Conservation (phyloP, 2,797 vertebrate genomes). For the Myotis planiceps region DNA sequence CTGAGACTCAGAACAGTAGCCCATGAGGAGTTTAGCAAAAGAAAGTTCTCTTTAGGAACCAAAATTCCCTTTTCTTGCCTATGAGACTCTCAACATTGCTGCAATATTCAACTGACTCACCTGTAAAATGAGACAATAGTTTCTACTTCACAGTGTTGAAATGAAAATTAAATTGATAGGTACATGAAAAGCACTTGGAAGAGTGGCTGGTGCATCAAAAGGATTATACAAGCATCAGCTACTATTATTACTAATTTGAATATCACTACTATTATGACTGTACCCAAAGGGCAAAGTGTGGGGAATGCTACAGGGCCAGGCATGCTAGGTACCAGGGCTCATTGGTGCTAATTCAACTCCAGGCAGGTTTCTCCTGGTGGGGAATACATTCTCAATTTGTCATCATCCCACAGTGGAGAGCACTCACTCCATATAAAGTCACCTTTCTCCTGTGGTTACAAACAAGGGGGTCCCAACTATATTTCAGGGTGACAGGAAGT, state of each 20-base stretch:
- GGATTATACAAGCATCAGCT: not conserved
- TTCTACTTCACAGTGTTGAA: not conserved
- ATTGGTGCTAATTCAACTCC: not conserved
- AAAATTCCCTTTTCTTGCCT: not conserved
- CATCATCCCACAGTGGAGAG: not conserved
- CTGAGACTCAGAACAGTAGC: not conserved
- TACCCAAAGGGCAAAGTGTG: too few relatives aligned
- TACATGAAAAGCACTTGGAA: not conserved
- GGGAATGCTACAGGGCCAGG: too few relatives aligned
- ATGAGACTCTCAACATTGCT: not conserved
- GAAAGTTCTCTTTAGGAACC: not conserved
- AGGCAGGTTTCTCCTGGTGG: not conserved
- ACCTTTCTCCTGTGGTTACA: not conserved
- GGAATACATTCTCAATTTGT: not conserved
- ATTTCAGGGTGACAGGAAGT: not conserved
- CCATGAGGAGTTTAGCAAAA: not conserved
- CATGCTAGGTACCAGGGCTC: not conserved
- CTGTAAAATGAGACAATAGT: not conserved
- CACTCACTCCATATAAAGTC: not conserved
- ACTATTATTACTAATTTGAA: not conserved
- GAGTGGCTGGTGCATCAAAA: not conserved
- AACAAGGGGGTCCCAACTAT: not conserved
- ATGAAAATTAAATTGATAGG: not conserved
- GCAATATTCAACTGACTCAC: not conserved
- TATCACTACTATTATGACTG: rapidly evolving